A percentile compares a stretch with the other conserved stretches of the same genome.
Evolutionary conservation across 2,797 vertebrate species (phyloP).

Genomic region (Rhinoraja longicauda): DNA sequence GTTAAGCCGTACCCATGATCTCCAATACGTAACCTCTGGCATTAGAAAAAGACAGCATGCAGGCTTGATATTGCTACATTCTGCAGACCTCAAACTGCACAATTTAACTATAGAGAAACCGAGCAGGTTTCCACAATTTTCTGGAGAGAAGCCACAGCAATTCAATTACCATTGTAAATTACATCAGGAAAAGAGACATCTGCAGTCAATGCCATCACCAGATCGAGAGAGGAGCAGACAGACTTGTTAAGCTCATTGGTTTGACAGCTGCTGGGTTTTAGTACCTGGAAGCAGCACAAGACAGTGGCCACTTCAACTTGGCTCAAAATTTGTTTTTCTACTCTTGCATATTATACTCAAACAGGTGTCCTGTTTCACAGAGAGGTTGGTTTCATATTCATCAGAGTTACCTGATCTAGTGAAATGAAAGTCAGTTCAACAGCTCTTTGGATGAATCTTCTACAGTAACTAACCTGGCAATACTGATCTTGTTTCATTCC

Average conservation of each 20-base stretch:
- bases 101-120: not conserved
- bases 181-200: not conserved
- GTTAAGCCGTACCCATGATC: not conserved
- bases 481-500: constrained; percentile 38
- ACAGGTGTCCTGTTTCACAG: constrained; percentile 56
- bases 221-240: constrained; percentile 28
- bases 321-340: constrained; percentile 60
- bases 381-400: constrained; percentile 57
- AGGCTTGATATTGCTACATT: not conserved
- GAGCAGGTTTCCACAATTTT: not conserved
- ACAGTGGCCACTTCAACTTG: constrained; percentile 55
- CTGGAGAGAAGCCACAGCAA: constrained; percentile 24
- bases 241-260: constrained; percentile 30
- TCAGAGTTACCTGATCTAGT: constrained; percentile 48
- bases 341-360: constrained; percentile 54
- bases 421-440: constrained; percentile 41
- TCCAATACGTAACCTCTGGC: not conserved
- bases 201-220: not conserved
- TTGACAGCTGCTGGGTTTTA: constrained; percentile 35
- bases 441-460: constrained; percentile 19
- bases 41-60: not conserved
- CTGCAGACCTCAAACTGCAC: not conserved
- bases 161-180: constrained; percentile 29
- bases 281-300: constrained; percentile 17
- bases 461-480: not conserved